Base-by-base conservation (phyloP, 2,888 invertebrate species). In the Standfussiana lucernea region DNA sequence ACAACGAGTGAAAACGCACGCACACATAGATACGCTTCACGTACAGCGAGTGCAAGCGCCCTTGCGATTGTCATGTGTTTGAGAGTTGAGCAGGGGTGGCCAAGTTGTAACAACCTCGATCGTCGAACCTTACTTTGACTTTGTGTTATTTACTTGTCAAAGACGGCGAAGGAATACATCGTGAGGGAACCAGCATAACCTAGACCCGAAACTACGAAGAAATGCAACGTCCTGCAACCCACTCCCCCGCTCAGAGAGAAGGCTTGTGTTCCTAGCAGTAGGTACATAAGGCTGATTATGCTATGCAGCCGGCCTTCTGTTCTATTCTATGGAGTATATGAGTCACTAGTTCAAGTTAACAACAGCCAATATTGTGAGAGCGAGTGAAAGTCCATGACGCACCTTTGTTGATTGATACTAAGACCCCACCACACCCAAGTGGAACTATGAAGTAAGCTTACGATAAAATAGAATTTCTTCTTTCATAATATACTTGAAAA, bases 321-420 rank as follows among this genome's bases (percentile, higher is more conserved):
- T 45, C 21, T n/a, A 37, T 53, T 72, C 35, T 45, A 35, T 32
- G 62, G 7, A 21, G 21, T 50, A 21, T 47, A 85, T 83, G 84
- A 86, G 68, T 84, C 86, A 84, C 75, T 73, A 53, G 61, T 47
- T 70, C 53, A 69, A 73, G 79, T 69, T 75, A 72, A 66, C 79
- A 79, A 42, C 13, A 73, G 73, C 69, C 71, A 69, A 84, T 86
- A 83, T 79, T 84, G 75, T 83, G 75, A 86, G 86, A 82, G 79
- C 74, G 35, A 79, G 83, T 86, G 83, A 84, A 84, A 84, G 83
- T 83, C 50, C 47, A 59, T 75, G 77, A 80, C 84, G 72, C 79
- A 77, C 79, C 77, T 75, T 65, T 84, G 68, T 86, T 80, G 86
- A 79, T 82, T 69, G 61, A 61, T 65, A 67, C 62, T 76, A 42